Percentiles rank a stretch among this genome's conserved stretches.
Conservation (phyloP, 2,888 invertebrate species). For the Scotopteryx bipunctaria region DNA sequence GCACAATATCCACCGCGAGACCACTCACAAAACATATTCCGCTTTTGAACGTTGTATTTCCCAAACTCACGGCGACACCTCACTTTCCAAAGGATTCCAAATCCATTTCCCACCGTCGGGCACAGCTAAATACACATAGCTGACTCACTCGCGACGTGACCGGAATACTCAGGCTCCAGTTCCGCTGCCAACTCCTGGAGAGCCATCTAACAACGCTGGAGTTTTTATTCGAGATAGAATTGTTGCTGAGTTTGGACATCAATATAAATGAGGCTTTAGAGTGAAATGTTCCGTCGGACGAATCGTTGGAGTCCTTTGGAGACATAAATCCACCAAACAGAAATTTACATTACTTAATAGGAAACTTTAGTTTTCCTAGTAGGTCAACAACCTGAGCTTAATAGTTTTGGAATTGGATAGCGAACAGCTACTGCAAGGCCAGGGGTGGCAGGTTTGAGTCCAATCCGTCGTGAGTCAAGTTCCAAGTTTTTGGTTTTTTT, state of each 20-base stretch:
- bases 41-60: conserved; percentile 15
- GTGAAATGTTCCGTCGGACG: background rate
- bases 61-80: conserved; percentile 16
- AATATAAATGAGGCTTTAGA: background rate
- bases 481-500: too few species aligned
- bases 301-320: too few species aligned
- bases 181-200: conserved; percentile 6
- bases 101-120: conserved; percentile 33
- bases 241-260: conserved; percentile 1
- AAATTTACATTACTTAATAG: too few species aligned
- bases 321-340: too few species aligned
- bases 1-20: background rate
- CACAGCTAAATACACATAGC: background rate
- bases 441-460: too few species aligned
- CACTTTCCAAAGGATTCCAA: conserved; percentile 31
- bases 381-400: too few species aligned
- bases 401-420: too few species aligned
- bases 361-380: too few species aligned
- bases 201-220: background rate
- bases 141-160: conserved; percentile 14
- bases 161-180: background rate
- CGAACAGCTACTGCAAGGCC: too few species aligned
- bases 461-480: too few species aligned
- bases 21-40: conserved; percentile 18
- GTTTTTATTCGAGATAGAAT: conserved; percentile 5